Base-by-base conservation (phyloP, 23 tunicate genomes). In the Styela clava region DNA sequence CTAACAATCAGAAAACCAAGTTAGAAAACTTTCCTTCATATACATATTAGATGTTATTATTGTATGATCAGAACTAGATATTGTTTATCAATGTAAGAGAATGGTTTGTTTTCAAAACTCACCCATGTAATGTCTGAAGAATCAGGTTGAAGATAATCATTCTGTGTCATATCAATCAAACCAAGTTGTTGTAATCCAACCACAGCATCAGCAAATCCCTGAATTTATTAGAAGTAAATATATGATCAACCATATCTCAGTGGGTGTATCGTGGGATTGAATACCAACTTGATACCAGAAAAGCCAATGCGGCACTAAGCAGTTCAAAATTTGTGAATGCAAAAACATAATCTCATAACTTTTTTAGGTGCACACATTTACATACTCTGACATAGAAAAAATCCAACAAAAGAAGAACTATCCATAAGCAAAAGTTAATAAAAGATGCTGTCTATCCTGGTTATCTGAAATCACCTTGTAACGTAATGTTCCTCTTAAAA, bases 401-500 rank as follows among this genome's bases (percentile, higher is more conserved):
- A n/a, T n/a, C n/a, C n/a, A n/a, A n/a, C n/a, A n/a, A n/a, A n/a
- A n/a, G n/a, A n/a, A n/a, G n/a, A n/a, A n/a, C n/a, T n/a, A n/a
- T n/a, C n/a, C n/a, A n/a, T n/a, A n/a, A n/a, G n/a, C n/a, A n/a
- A n/a, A n/a, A n/a, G n/a, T n/a, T n/a, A n/a, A n/a, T n/a, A n/a
- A n/a, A n/a, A n/a, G n/a, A n/a, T n/a, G n/a, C n/a, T n/a, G n/a
- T n/a, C n/a, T n/a, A n/a, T n/a, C n/a, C n/a, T n/a, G n/a, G n/a
- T n/a, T n/a, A n/a, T n/a, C n/a, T n/a, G n/a, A 24, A 22, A 63
- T 84, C 52, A 84, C 92, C 86, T 92, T 87, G 85, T 95, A 95
- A 26, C 99, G 83, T 24, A 95, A 83, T 36, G 99, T 95, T 44
- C 99, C 99, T 26, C 99, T 44, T 1, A 95, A 27, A 12, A 95